Base-by-base conservation (phyloP, 2,113 vertebrate species). In the Lagenorhynchus albirostris region DNA sequence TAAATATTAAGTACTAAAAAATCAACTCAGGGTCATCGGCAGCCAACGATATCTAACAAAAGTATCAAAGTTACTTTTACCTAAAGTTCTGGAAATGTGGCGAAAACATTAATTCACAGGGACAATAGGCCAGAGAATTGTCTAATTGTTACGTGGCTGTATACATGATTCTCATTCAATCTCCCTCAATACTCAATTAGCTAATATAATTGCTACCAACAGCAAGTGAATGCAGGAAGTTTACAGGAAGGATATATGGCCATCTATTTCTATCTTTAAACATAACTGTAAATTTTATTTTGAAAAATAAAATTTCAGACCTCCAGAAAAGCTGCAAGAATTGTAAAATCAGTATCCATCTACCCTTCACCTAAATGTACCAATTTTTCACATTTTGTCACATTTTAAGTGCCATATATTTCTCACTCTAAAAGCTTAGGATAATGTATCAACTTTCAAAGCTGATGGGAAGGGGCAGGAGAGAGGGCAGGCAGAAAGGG, bases 401-500 rank as follows among this genome's bases (percentile, higher is more conserved):
- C 71, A 62, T 81, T 89, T 89, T 77, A 91, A 89, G 53, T 80
- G 38, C 15, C 68, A 31, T 65, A 0, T 65, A 29, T 91, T 83
- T 92, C 74, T 70, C 70, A 94, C n/a, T 47, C 60, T 70, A 70
- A 94, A 94, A 74, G 50, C 67, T 94, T 93, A 86, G 68, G 71
- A 65, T 74, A 60, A 33, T 18, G 38, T n/a, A 14, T 79, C n/a
- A 23, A 47, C 26, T 68, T 94, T 82, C 50, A 62, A 68, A 53
- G 31, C 31, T 84, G 23, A 53, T 26, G 11, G 10, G 53, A 79
- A 17, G 38, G 20, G 13, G 62, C 29, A 21, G 8, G 50, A 62
- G 36, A 62, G 3, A 83, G 25, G 13, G 15, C 63, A 44, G 38
- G 7, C 31, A 81, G 60, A 70, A 71, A 65, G 50, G 14, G n/a